Conservation (phyloP, 2,113 vertebrate genomes). For the Aphelocoma coerulescens region DNA sequence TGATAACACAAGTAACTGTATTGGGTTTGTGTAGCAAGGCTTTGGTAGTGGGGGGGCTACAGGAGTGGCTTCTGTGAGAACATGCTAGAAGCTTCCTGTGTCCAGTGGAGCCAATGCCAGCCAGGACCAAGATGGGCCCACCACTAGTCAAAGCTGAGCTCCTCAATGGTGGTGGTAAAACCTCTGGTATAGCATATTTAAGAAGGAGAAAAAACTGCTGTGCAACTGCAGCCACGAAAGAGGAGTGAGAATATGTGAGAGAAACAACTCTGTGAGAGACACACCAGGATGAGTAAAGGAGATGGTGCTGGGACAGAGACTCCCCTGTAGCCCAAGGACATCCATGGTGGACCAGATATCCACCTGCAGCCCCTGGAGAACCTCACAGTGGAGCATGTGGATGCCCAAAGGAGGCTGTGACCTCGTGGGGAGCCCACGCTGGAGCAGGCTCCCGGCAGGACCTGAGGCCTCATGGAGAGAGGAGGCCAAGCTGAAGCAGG, state of each 20-base stretch:
- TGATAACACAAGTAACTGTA: not conserved
- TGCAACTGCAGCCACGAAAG: not conserved
- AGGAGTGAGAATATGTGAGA: not conserved
- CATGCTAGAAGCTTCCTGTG: not conserved
- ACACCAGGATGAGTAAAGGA: not conserved
- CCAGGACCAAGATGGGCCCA: not conserved
- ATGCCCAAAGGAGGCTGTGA: not conserved
- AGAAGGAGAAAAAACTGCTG: not conserved
- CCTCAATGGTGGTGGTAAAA: not conserved
- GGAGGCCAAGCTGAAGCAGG: not conserved
- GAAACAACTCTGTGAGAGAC: not conserved
- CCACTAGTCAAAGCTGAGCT: not conserved
- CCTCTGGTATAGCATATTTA: not conserved
- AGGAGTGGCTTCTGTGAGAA: not conserved
- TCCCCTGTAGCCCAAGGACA: not conserved
- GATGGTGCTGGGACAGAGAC: not conserved
- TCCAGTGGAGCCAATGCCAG: not conserved
- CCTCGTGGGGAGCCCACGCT: rapidly evolving
- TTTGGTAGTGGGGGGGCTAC: not conserved
- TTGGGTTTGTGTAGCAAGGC: not conserved
- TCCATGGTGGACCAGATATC: not conserved
- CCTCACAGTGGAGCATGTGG: not conserved
- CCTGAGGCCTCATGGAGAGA: not conserved
- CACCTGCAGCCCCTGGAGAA: not conserved
- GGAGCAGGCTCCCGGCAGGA: not conserved